Evolutionary conservation across 2,797 vertebrate genomes (phyloP), one percentile per base, ranked within the genome.

Genomic region (Sebastes baramenuke): DNA sequence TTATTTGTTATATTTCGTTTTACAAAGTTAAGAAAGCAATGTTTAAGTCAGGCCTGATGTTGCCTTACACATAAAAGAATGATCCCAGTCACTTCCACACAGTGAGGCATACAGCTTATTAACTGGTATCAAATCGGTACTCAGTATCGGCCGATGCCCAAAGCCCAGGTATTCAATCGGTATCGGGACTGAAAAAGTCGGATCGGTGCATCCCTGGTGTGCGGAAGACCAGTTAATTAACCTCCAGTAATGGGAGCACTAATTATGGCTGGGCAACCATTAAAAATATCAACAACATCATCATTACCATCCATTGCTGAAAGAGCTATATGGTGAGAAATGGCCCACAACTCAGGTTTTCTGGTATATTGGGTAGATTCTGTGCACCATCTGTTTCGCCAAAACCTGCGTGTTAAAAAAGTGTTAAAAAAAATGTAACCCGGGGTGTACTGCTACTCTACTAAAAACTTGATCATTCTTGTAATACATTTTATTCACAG

Each of bases 211-310:
- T 46, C 42, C 42, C 16, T 46, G 16, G 38, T 68, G 65, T 71
- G 73, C 58, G 67, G 36, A 72, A 22, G 85, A 79, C 22, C 58
- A 76, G 78, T 87, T 82, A 72, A 86, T 88, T 86, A 89, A 89
- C 84, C 85, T 85, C 62, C 46, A 68, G 65, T 77, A 79, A 87
- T 69, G 46, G 77, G 46, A 77, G 81, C 67, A 56, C 60, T 79
- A 75, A 87, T 85, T 81, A 66, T 46, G 10, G 30, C 59, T 34
- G 69, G 54, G 67, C 24, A 36, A 59, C 34, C 62, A 71, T 81
- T 71, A 73, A 71, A 88, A 77, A 64, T 55, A 70, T 77, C 38
- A 69, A 69, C 75, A 79, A 69, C 65, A 67, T 16, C 16, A 46
- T 16, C 42, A 46, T 46, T 29, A 58, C 18, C 11, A 67, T 79